Evolutionary conservation across 1,140 invertebrate species (phyloP).

Genomic region (Daktulosphaira vitifoliae): DNA sequence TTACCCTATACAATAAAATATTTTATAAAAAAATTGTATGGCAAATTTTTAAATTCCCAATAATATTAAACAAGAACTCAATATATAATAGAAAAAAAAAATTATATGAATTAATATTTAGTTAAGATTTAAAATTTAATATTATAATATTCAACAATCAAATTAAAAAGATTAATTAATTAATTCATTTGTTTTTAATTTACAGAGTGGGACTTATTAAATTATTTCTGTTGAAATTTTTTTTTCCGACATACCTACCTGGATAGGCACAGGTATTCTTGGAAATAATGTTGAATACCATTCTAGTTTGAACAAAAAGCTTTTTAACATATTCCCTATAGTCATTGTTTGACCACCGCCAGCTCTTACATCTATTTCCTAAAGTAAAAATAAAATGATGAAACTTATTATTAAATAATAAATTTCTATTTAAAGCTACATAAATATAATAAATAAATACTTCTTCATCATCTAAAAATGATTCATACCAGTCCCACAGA

Average conservation of each 20-base stretch:
- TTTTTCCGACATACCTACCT: slow-evolving; percentile 49
- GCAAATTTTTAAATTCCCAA: too few relatives aligned
- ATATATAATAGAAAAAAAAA: too few relatives aligned
- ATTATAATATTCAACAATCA: slow-evolving; percentile 2
- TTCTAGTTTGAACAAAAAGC: slow-evolving; percentile 91
- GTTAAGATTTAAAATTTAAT: background rate
- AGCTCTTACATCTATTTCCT: slow-evolving; percentile 93
- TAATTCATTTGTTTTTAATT: background rate
- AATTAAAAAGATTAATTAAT: background rate
- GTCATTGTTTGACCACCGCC: slow-evolving; percentile 90
- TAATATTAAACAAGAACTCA: too few relatives aligned
- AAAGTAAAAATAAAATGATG: slow-evolving; percentile 26
- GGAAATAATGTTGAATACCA: slow-evolving; percentile 98
- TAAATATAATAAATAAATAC: too few relatives aligned
- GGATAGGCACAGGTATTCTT: slow-evolving; percentile 97
- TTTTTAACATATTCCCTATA: slow-evolving; percentile 86
- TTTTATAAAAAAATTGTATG: too few relatives aligned
- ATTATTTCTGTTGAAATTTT: background rate
- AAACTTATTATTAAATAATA: too few relatives aligned
- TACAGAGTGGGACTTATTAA: background rate
- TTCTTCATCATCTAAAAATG: slow-evolving; percentile 92
- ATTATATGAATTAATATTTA: too few relatives aligned
- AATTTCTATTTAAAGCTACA: too few relatives aligned
- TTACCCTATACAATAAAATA: too few relatives aligned
- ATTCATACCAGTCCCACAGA: slow-evolving; percentile 93